A percentile compares a stretch with the other conserved stretches of the same genome.
Conservation (phyloP, 2,888 invertebrate species). For the Aethes cnicana region DNA sequence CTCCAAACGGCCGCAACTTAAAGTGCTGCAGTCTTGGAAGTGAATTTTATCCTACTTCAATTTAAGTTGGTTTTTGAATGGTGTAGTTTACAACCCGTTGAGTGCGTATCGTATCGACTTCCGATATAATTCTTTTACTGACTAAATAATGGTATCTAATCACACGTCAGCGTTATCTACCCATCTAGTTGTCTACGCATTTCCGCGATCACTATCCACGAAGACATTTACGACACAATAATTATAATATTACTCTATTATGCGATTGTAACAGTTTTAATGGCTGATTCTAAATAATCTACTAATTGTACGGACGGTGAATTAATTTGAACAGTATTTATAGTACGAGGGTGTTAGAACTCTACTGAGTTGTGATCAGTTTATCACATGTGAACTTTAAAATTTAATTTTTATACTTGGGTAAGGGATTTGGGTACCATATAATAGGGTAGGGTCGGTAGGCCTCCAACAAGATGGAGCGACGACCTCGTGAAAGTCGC, state of each 20-base stretch:
- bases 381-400: too few species aligned
- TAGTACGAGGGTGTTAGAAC: too few species aligned
- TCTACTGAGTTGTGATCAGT: too few species aligned
- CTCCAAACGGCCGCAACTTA: neutral
- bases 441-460: too few species aligned
- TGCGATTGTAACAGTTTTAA: constrained; percentile 1
- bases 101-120: constrained; percentile 42
- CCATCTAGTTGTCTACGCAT: constrained; percentile 43
- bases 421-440: too few species aligned
- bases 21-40: too few species aligned
- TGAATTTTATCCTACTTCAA: neutral
- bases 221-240: constrained; percentile 17
- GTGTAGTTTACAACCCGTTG: constrained; percentile 30
- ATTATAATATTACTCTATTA: constrained; percentile 14
- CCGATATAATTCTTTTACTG: constrained; percentile 42
- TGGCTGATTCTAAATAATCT: neutral
- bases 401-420: too few species aligned
- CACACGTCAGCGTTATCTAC: constrained; percentile 50
- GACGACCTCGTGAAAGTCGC: too few species aligned
- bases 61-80: constrained; percentile 17
- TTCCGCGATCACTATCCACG: constrained; percentile 37
- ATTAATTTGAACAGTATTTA: neutral
- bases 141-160: constrained; percentile 56
- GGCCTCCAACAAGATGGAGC: too few species aligned
- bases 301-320: too few species aligned